Evolutionary conservation across 2,113 vertebrate species (phyloP).

Genomic region (Mormyrus iriodes): DNA sequence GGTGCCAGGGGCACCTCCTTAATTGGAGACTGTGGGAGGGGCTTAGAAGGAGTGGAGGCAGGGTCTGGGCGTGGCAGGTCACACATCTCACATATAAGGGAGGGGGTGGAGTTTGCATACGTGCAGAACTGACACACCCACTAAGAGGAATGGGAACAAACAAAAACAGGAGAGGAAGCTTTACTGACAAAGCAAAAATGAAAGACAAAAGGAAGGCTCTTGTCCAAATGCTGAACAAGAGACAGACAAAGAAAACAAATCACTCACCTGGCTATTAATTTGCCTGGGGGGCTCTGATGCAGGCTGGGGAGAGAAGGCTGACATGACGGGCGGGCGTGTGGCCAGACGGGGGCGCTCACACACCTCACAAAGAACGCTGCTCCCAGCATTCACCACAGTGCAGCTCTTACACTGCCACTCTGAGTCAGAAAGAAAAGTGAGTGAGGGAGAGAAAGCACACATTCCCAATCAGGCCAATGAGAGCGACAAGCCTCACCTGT

Average conservation of each 20-base stretch:
- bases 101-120: slow-evolving; percentile 68
- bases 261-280: slow-evolving; percentile 56
- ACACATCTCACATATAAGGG: slow-evolving; percentile 73
- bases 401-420: slow-evolving; percentile 82
- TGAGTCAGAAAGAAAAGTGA: slow-evolving; percentile 14
- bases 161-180: not conserved
- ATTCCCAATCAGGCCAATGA: not conserved
- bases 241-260: not conserved
- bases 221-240: not conserved
- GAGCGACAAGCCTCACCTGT: slow-evolving; percentile 41
- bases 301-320: slow-evolving; percentile 47
- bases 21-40: slow-evolving; percentile 49
- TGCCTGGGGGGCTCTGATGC: slow-evolving; percentile 50
- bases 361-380: slow-evolving; percentile 72
- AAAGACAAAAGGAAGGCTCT: not conserved
- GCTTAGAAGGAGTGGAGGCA: slow-evolving; percentile 41
- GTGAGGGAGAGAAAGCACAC: not conserved
- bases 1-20: slow-evolving; percentile 45
- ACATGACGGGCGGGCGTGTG: slow-evolving; percentile 60
- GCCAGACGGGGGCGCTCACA: slow-evolving; percentile 82
- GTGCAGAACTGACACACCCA: slow-evolving; percentile 78
- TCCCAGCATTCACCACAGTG: slow-evolving; percentile 71
- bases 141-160: slow-evolving; percentile 32
- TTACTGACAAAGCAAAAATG: not conserved
- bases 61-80: slow-evolving; percentile 64